A percentile compares a stretch with the other conserved stretches of the same genome.
These are phyloP conservation scores for Drosophila fuyamai DNA, from an alignment of 1,140 invertebrate genomes.

Conservation along the genomic window DNA sequence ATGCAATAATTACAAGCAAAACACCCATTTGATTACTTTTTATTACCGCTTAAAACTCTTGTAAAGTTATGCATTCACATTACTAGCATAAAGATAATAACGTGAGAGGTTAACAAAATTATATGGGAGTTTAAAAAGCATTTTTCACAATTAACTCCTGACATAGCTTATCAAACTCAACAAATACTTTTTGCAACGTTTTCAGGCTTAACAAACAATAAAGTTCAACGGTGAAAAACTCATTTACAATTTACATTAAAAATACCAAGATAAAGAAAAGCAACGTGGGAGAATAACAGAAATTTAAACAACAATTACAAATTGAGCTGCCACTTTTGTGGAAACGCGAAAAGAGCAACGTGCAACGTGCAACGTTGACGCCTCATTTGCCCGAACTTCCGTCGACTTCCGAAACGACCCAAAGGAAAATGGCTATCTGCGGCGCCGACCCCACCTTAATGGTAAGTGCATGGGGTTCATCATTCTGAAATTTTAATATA, in stretches of 20 bases:
- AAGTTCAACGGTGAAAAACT: constrained; percentile 18
- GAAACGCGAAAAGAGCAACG: constrained; percentile 33
- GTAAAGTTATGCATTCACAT: not conserved
- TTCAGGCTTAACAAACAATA: constrained; percentile 23
- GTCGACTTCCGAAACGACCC: constrained; percentile 36
- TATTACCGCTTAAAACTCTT: not conserved
- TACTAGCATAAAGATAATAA: not conserved
- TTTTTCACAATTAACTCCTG: not conserved
- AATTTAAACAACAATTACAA: constrained; percentile 55
- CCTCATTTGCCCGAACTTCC: constrained; percentile 63
- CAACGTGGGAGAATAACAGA: constrained; percentile 25
- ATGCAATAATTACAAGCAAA: too few relatives aligned
- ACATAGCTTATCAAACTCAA: constrained; percentile 2
- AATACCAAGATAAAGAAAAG: constrained; percentile 9
- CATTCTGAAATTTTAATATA: constrained; percentile 51
- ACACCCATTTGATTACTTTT: not conserved
- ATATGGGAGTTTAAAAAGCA: not conserved
- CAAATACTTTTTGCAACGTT: not conserved
- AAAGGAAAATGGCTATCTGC: constrained; percentile 49
- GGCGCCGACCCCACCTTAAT: constrained; percentile 39
- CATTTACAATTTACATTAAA: constrained; percentile 28
- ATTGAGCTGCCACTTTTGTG: constrained; percentile 54
- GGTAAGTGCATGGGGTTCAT: constrained; percentile 56
- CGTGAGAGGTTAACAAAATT: not conserved
- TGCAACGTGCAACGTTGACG: constrained; percentile 45